Conservation (phyloP, 2,113 vertebrate genomes). For the Motacilla tschutschensis region DNA sequence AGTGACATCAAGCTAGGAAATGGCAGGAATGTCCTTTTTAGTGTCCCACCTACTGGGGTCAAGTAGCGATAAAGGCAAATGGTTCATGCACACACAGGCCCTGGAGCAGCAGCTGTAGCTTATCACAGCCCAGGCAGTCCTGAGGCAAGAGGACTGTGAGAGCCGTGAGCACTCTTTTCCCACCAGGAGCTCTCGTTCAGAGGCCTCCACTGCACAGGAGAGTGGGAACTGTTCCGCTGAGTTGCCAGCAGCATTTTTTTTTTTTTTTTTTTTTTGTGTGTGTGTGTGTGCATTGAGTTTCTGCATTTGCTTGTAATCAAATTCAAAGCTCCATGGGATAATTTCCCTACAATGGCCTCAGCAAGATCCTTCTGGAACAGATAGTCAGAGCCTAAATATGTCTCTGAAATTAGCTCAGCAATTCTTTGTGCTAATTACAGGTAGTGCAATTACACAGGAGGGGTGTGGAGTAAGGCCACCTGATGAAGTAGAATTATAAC, state of each 20-base stretch:
- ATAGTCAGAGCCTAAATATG: neutral
- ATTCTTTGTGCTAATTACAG: neutral
- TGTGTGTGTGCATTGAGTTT: neutral
- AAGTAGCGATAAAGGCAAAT: neutral
- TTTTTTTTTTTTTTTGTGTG: too few species aligned
- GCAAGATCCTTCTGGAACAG: neutral
- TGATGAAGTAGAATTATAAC: neutral
- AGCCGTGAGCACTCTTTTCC: neutral
- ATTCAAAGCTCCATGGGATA: neutral
- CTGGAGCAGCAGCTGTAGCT: neutral
- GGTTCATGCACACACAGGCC: neutral
- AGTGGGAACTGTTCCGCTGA: neutral
- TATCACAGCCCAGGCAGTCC: neutral
- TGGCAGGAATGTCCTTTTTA: neutral
- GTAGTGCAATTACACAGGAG: neutral
- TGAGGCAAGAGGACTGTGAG: neutral
- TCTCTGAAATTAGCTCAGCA: neutral
- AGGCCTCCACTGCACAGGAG: neutral
- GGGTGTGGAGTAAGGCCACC: neutral
- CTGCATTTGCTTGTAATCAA: neutral
- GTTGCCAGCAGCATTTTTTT: neutral
- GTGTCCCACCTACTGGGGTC: neutral
- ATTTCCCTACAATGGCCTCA: neutral
- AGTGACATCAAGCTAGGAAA: neutral
- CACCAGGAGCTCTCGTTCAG: rapidly evolving